Evolutionary conservation across 2,888 invertebrate species (phyloP).

Genomic region (Carterocephalus palaemon): DNA sequence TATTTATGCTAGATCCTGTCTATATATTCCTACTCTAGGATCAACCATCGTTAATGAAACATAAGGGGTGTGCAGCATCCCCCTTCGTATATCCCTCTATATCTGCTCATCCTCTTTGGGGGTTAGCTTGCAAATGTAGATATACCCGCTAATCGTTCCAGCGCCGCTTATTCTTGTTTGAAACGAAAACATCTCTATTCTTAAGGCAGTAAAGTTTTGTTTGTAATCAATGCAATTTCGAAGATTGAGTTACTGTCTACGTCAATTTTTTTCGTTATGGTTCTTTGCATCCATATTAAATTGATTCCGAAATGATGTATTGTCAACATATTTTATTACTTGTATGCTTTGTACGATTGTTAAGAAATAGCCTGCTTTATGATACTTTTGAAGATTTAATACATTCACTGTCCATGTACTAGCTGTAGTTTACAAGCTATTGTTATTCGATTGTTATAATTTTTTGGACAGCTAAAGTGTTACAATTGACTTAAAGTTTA

Average conservation of each 20-base stretch:
- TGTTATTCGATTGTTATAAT: too few species aligned
- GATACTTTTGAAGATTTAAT: too few species aligned
- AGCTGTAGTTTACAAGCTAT: too few species aligned
- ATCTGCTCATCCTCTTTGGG: conserved; percentile 50
- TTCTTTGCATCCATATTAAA: conserved; percentile 13
- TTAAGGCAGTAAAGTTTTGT: background rate
- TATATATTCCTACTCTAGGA: conserved; percentile 42
- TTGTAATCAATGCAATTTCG: background rate
- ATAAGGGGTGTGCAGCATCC: conserved; percentile 70
- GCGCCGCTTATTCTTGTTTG: conserved; percentile 19
- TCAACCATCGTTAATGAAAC: conserved; percentile 72
- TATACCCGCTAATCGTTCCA: conserved; percentile 52
- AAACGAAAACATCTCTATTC: conserved; percentile 24
- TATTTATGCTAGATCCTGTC: conserved; percentile 33
- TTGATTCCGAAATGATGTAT: too few species aligned
- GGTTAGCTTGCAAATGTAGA: conserved; percentile 53
- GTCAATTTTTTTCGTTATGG: conserved; percentile 17
- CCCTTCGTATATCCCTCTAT: conserved; percentile 55
- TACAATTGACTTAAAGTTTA: too few species aligned
- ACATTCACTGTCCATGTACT: too few species aligned
- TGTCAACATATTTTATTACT: too few species aligned
- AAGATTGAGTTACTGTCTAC: conserved; percentile 8
- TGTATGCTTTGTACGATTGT: too few species aligned
- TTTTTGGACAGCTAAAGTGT: too few species aligned
- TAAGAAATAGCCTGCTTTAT: too few species aligned